Conservation (phyloP, 2,888 invertebrate genomes). For the Drosophila mayaguana region DNA sequence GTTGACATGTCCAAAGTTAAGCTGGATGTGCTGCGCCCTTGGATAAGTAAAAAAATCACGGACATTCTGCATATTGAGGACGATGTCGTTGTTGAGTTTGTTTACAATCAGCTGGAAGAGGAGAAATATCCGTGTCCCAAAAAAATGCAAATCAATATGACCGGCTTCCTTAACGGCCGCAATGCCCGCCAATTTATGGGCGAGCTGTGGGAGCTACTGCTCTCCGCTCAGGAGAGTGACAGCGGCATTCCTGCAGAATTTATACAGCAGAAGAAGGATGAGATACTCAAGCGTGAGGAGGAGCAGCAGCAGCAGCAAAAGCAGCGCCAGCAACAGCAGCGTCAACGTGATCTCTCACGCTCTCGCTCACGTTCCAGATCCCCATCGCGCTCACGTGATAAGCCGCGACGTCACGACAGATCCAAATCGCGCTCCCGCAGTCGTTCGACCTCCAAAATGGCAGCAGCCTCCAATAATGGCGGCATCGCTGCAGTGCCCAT, state of each 20-base stretch:
- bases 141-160: slow-evolving; percentile 99
- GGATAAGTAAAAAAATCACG: slow-evolving; percentile 98
- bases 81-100: slow-evolving; percentile 99
- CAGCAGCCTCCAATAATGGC: slow-evolving; percentile 49
- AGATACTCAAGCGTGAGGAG: slow-evolving; percentile 92
- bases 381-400: slow-evolving; percentile 50
- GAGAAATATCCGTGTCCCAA: slow-evolving; percentile 98
- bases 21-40: slow-evolving; percentile 98
- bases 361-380: slow-evolving; percentile 85
- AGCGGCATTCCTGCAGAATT: slow-evolving; percentile 98
- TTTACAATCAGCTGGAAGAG: slow-evolving; percentile 98
- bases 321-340: slow-evolving; percentile 60
- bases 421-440: slow-evolving; percentile 66
- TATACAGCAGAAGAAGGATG: slow-evolving; percentile 98
- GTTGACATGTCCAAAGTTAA: slow-evolving; percentile 99
- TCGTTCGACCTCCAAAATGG: slow-evolving; percentile 51
- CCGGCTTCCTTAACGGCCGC: slow-evolving; percentile 99
- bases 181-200: slow-evolving; percentile 99
- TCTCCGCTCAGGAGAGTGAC: slow-evolving; percentile 97
- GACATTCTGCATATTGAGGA: slow-evolving; percentile 99
- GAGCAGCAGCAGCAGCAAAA: slow-evolving; percentile 63
- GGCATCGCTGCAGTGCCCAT: slow-evolving; percentile 32
- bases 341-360: slow-evolving; percentile 75
- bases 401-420: slow-evolving; percentile 52
- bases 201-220: slow-evolving; percentile 97